Conservation (phyloP, 2,888 invertebrate genomes). For the Ennomos erosarius region DNA sequence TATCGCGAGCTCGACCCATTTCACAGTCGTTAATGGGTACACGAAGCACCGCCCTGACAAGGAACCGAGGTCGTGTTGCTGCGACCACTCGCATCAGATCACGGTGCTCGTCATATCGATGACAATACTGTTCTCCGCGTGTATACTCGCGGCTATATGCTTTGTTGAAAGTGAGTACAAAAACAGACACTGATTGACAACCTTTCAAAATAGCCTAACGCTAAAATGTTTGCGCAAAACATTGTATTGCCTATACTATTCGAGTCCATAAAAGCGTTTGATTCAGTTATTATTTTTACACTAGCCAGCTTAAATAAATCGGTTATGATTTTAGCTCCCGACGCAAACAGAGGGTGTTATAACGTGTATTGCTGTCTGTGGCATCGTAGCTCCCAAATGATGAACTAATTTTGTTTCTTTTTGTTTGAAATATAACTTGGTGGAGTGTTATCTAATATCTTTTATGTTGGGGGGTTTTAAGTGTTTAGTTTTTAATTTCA, state of each 20-base stretch:
- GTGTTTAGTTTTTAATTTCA: too few species aligned
- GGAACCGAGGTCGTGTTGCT: constrained; percentile 88
- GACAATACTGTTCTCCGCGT: constrained; percentile 92
- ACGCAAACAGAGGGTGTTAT: too few species aligned
- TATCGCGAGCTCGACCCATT: constrained; percentile 94
- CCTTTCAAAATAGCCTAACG: constrained; percentile 12
- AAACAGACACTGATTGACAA: constrained; percentile 20
- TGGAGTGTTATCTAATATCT: too few species aligned
- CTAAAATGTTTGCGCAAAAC: constrained; percentile 6
- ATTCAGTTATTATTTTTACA: constrained; percentile 12
- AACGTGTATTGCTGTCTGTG: too few species aligned
- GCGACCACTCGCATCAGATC: constrained; percentile 91
- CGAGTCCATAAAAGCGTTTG: constrained; percentile 2
- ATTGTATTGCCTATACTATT: constrained; percentile 5
- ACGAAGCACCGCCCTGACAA: constrained; percentile 87
- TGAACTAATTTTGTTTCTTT: too few species aligned
- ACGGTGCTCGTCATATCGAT: constrained; percentile 93
- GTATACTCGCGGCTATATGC: constrained; percentile 92
- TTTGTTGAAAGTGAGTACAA: constrained; percentile 92
- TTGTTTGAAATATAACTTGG: too few species aligned
- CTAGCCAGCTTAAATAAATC: constrained; percentile 1
- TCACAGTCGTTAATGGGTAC: constrained; percentile 93
- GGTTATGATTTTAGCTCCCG: not conserved
- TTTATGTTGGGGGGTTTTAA: too few species aligned
- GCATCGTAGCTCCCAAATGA: too few species aligned